Conservation (phyloP, 2,797 vertebrate genomes). For the Catharus ustulatus region DNA sequence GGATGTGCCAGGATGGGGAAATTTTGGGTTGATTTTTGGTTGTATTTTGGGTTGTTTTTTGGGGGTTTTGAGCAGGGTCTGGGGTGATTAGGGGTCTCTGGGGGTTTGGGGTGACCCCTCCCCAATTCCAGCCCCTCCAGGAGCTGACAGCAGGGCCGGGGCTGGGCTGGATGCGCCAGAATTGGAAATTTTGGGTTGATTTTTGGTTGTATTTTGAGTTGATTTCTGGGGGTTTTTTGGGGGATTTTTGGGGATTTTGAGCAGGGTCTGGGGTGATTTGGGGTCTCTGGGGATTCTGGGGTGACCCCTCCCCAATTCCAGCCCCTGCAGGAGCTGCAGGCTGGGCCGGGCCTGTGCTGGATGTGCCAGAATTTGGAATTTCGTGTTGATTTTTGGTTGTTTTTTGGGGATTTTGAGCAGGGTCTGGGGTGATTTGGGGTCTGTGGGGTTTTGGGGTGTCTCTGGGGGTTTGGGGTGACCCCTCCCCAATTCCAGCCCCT, state of each 20-base stretch:
- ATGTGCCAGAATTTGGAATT: neutral
- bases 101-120: neutral
- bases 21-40: no score
- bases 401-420: neutral
- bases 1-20: neutral
- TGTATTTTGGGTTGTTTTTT: no score
- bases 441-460: no score
- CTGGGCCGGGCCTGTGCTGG: neutral
- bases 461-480: neutral
- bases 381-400: no score
- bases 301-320: neutral
- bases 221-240: no score
- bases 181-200: no score
- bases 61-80: no score
- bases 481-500: neutral
- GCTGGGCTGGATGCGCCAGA: no score
- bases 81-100: neutral
- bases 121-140: no score
- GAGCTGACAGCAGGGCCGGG: no score
- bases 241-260: no score
- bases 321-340: neutral
- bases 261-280: neutral
- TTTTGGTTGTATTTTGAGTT: neutral
- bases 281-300: neutral
- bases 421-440: neutral